phyloP scores from a whole-genome alignment of 2,113 vertebrate genomes.

The Anser cygnoides region DNA sequence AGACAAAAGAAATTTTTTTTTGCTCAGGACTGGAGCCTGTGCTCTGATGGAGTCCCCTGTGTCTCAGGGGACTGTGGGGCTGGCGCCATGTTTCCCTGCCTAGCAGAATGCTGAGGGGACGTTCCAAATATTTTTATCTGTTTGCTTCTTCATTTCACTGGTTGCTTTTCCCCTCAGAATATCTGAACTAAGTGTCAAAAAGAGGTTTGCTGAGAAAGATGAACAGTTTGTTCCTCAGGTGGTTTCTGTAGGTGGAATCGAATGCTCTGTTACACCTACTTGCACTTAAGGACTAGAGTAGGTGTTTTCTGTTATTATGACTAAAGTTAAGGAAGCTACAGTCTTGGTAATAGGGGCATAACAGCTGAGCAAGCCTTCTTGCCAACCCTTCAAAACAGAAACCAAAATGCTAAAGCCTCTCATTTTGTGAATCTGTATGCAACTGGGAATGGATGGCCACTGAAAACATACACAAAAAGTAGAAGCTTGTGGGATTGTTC shows the following conservation, averaged over 20 bases:
- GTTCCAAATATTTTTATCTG: background rate
- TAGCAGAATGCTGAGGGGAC: background rate
- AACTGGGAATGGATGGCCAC: background rate
- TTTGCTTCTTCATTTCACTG: background rate
- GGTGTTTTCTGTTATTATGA: background rate
- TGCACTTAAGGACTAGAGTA: background rate
- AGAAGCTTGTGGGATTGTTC: background rate
- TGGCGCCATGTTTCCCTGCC: rapidly evolving
- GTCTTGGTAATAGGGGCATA: background rate
- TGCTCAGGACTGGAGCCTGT: background rate
- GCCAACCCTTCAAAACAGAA: background rate
- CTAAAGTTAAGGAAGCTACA: background rate
- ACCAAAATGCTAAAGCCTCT: background rate
- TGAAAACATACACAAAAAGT: background rate
- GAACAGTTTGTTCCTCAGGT: background rate
- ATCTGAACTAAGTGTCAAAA: background rate
- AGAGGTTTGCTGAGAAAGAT: background rate
- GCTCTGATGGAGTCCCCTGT: background rate
- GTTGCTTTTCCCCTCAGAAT: background rate
- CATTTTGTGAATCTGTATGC: background rate
- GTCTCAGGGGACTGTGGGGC: rapidly evolving
- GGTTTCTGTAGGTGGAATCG: background rate
- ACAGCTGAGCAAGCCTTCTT: background rate
- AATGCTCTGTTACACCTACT: background rate
- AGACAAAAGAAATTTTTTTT: background rate